Conservation (phyloP, 2,113 vertebrate genomes). For the Cygnus atratus region DNA sequence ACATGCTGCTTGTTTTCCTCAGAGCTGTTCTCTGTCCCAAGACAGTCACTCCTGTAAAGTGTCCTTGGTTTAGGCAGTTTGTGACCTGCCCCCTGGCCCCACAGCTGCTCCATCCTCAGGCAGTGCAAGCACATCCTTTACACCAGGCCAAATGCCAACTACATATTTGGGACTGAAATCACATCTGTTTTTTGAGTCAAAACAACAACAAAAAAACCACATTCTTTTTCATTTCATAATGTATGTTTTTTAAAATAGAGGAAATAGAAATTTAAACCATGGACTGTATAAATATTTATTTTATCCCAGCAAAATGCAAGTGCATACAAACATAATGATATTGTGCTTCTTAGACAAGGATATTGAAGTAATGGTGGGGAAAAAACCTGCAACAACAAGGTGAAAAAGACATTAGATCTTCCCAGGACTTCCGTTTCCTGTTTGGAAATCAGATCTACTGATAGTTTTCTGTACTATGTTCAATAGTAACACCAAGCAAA, state of each 20-base stretch:
- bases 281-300: not conserved
- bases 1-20: not conserved
- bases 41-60: not conserved
- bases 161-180: conserved; percentile 20
- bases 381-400: not conserved
- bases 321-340: not conserved
- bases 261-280: not conserved
- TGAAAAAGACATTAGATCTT: not conserved
- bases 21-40: not conserved
- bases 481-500: not conserved
- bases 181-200: not conserved
- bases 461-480: not conserved
- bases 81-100: conserved; percentile 22
- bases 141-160: conserved; percentile 18
- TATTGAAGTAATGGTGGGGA: not conserved
- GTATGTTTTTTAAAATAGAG: not conserved
- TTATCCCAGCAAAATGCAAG: not conserved
- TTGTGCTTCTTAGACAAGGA: not conserved
- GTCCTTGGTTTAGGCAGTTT: conserved; percentile 1
- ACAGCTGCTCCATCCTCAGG: conserved; percentile 25
- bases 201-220: not conserved
- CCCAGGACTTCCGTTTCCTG: not conserved
- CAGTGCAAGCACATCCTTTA: not conserved
- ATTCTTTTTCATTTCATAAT: not conserved
- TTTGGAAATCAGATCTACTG: conserved; percentile 17